Conservation (phyloP, 2,113 vertebrate genomes). For the Pimephales promelas region DNA sequence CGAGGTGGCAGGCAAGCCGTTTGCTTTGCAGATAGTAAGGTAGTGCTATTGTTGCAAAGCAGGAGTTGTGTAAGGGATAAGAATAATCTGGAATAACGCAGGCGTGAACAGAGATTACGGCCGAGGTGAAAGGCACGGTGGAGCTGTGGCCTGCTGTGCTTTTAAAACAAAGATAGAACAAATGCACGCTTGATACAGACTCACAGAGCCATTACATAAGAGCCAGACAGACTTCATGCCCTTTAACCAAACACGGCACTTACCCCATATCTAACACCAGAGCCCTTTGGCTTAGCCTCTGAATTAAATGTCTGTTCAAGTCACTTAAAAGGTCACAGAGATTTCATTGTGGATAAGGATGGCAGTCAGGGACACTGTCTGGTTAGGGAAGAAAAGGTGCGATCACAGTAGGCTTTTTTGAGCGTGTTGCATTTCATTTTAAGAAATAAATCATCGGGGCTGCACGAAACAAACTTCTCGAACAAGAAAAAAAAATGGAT, state of each 20-base stretch:
- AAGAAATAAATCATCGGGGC: too few species aligned
- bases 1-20: conserved; percentile 17
- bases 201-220: conserved; percentile 2
- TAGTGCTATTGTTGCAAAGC: conserved; percentile 45
- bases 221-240: conserved; percentile 14
- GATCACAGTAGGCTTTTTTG: not conserved
- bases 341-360: conserved; percentile 7
- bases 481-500: too few species aligned
- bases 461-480: too few species aligned
- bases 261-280: conserved; percentile 5
- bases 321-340: conserved; percentile 30
- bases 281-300: conserved; percentile 1
- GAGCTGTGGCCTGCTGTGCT: conserved; percentile 19
- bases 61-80: conserved; percentile 33
- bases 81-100: conserved; percentile 46
- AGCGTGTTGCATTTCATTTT: not conserved
- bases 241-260: conserved; percentile 25
- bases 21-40: conserved; percentile 48
- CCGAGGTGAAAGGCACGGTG: conserved; percentile 27
- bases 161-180: conserved; percentile 45
- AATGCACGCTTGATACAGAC: not conserved
- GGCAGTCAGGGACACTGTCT: not conserved
- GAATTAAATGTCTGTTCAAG: conserved; percentile 9
- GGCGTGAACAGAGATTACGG: conserved; percentile 38
- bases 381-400: not conserved